phyloP scores from a whole-genome alignment of 2,113 vertebrate species.

The Eclectus roratus region DNA sequence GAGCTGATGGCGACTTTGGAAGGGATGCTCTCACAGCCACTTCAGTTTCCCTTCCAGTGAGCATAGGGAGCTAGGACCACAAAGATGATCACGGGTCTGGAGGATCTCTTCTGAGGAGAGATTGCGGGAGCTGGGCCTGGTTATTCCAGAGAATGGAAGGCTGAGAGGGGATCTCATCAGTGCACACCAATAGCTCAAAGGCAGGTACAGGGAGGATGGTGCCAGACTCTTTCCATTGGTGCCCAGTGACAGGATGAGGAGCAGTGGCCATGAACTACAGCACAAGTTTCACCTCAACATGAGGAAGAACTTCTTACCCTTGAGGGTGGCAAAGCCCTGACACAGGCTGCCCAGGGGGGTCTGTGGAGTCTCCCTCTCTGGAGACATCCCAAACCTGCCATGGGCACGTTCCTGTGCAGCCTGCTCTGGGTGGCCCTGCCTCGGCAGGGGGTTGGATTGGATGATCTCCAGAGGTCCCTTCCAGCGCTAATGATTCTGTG shows the following conservation, averaged over 20 bases:
- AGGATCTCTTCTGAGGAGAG: background rate
- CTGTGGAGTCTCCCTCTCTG: background rate
- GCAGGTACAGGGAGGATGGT: background rate
- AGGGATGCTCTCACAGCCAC: background rate
- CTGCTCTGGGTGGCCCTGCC: background rate
- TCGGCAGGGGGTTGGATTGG: background rate
- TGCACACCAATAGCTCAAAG: background rate
- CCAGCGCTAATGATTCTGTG: background rate
- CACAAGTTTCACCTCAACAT: background rate
- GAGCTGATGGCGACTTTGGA: fast-evolving
- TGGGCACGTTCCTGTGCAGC: background rate
- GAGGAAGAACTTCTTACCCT: background rate
- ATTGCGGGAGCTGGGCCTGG: background rate
- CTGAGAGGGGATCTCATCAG: background rate
- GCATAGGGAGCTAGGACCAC: too few relatives aligned
- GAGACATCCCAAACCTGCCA: background rate
- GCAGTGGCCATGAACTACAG: background rate
- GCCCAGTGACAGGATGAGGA: background rate
- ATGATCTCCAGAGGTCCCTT: background rate
- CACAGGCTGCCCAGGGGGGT: background rate
- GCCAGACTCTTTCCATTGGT: background rate
- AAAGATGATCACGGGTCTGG: background rate
- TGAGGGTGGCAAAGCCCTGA: background rate
- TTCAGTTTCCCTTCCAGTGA: background rate
- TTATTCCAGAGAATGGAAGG: background rate